A percentile compares a stretch with the other conserved stretches of the same genome.
phyloP scores from a whole-genome alignment of 2,113 vertebrate species.

The Trinectes maculatus region DNA sequence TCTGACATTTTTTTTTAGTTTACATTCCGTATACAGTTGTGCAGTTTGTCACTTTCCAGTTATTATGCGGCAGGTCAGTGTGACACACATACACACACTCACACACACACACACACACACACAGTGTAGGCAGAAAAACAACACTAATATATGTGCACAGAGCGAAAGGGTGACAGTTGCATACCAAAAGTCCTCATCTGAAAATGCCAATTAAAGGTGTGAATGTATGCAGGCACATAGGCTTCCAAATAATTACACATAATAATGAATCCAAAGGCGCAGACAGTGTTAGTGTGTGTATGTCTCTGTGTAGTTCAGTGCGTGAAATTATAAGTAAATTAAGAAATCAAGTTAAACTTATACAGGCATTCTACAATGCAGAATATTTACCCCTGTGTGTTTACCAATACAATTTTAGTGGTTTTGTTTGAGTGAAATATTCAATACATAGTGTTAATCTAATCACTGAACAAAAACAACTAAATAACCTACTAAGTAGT shows the following conservation, averaged over 20 bases:
- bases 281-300: slow-evolving; percentile 6
- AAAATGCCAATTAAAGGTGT: slow-evolving; percentile 82
- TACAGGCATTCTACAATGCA: no score
- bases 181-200: slow-evolving; percentile 47
- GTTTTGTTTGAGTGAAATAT: no score
- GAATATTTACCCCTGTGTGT: no score
- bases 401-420: no score
- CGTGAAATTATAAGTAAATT: slow-evolving; percentile 9
- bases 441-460: no score
- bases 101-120: slow-evolving; percentile 15
- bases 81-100: neutral
- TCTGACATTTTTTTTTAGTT: slow-evolving; percentile 7
- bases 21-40: neutral
- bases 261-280: slow-evolving; percentile 39
- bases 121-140: slow-evolving; percentile 11
- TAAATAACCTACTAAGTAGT: no score
- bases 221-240: slow-evolving; percentile 55
- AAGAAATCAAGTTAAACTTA: neutral
- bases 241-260: slow-evolving; percentile 46
- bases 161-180: slow-evolving; percentile 48
- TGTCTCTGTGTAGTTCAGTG: slow-evolving; percentile 9
- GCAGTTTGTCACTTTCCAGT: slow-evolving; percentile 1
- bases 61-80: slow-evolving; percentile 17
- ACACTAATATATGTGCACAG: slow-evolving; percentile 21
- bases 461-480: no score